Base-by-base conservation (phyloP, 1,140 invertebrate genomes). In the Harpegnathos saltator region DNA sequence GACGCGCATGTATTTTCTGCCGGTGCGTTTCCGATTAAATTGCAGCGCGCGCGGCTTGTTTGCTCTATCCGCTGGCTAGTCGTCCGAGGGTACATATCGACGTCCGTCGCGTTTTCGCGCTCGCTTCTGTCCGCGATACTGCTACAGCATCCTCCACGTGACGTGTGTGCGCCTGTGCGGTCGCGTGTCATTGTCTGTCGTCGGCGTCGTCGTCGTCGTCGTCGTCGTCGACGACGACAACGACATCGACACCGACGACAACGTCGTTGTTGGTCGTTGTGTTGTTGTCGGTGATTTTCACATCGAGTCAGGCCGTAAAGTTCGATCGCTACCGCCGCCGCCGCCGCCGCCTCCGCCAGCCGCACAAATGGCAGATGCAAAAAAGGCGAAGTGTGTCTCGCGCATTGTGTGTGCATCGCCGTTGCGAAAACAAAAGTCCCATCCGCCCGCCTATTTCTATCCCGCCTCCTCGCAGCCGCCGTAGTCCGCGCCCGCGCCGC, bases 341-440 rank as follows among this genome's bases (percentile, higher is more conserved):
- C 14, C 38, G 58, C 52, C 19, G 52, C 54, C 19, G 61, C 15
- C 22, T 24, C 14, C 38, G 58, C 68, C 26, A 54, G 54, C 78
- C 69, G 58, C n/a, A 71, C 58, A 87, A 88, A 88, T 82, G 72
- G 83, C 83, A 62, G 61, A 52, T 54, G 63, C 74, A 83, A 74
- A 83, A 78, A 78, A 77, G 22, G 50, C 24, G 44, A 72, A 56
- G 72, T 65, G 84, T 63, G 58, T 74, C 62, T 65, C 26, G 69
- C 56, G 82, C 85, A 88, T 88, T 87, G 85, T 88, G 62, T 33
- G n/a, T 69, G 65, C 50, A 29, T 19, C 24, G 71, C 54, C 33
- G 50, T 56, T 38, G 69, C 26, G 68, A 74, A 89, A 89, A 89
- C 86, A 89, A 88, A 87, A 89, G 87, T 89, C 61, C 19, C 58